Base-by-base conservation (phyloP, 2,113 vertebrate genomes). In the Oceanites oceanicus region DNA sequence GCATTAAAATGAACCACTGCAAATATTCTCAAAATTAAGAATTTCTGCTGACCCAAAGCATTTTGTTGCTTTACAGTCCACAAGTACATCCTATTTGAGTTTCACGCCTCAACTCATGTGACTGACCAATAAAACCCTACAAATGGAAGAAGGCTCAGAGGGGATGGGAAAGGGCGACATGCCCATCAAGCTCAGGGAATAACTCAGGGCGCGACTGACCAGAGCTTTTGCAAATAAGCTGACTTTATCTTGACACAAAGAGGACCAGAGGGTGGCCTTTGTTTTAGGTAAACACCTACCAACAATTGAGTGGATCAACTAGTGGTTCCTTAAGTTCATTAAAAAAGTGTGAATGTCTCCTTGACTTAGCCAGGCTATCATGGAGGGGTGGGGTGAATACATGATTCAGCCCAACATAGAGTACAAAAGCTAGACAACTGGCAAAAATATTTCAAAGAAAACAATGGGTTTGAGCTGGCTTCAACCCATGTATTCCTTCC, bases 101-200 rank as follows among this genome's bases (percentile, higher is more conserved):
- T 88, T 49, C 1, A 0, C 44, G 13, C 29, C 34, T 62, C 50
- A 49, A 9, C 18, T 58, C 58, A 53, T 15, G 5, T 27, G 27
- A 25, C 15, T 72, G 58, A 76, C 11, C 8, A 80, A 29, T 40
- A 72, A 58, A 92, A 38, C 13, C 3, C 9, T 22, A 17, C 8
- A 29, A 59, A 71, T 25, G 18, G 13, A 70, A 56, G 30, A 62
- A 67, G 29, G 14, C 38, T 72, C 6, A 32, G 13, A 44, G 9
- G 5, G 26, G 7, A 50, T 45, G 10, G n/a, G 20, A 84, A 72
- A 76, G 17, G 20, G 12, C 0, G 0, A 4, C 2, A 30, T n/a
- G 18, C 11, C 27, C 10, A 26, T 45, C 25, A 68, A 72, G 34
- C 17, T 74, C 21, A 65, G 55, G 40, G 10, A 61, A 49, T 65